Percentiles rank a stretch among this genome's conserved stretches.
These are phyloP conservation scores for Ceuthmochares aereus DNA, from an alignment of 2,113 vertebrate genomes.

Conservation along the genomic window DNA sequence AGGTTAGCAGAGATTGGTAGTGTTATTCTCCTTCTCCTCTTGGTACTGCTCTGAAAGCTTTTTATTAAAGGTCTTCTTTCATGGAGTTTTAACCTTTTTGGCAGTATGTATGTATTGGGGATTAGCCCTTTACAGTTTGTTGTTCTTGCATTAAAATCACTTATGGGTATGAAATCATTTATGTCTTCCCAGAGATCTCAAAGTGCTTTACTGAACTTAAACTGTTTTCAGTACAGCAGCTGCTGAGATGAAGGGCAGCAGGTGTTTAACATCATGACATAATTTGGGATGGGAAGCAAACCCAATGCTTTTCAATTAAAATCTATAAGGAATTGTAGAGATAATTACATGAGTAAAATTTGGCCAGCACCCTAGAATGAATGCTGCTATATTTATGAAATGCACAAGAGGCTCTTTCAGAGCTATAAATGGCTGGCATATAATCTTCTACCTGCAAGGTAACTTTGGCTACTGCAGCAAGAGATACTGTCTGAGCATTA, in stretches of 20 bases:
- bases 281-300: not conserved
- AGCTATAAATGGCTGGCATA: not conserved
- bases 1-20: not conserved
- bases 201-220: not conserved
- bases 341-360: not conserved
- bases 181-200: not conserved
- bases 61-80: not conserved
- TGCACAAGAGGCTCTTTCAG: not conserved
- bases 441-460: not conserved
- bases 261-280: not conserved
- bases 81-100: not conserved
- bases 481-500: not conserved
- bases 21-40: not conserved
- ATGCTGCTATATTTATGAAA: not conserved
- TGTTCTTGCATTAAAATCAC: not conserved
- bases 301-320: not conserved
- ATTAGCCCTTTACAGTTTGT: not conserved
- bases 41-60: not conserved
- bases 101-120: not conserved
- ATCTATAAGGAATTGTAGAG: not conserved
- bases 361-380: not conserved
- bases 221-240: not conserved
- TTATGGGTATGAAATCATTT: not conserved
- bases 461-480: not conserved
- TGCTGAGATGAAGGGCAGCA: not conserved